Conservation (phyloP, 1,140 invertebrate genomes). For the Aphaenogaster rudis region DNA sequence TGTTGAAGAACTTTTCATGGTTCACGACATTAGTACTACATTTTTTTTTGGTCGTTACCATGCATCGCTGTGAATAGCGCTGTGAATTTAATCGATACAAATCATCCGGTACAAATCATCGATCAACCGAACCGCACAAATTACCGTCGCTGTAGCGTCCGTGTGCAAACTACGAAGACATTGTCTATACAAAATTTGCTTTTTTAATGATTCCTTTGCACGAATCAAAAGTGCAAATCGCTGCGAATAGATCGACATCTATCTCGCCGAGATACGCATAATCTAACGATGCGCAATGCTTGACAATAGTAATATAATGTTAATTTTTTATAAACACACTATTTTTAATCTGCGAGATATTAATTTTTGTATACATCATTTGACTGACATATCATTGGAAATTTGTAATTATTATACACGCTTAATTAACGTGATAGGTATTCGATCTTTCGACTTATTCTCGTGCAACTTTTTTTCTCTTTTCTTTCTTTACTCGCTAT, state of each 20-base stretch:
- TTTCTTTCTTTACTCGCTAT: not conserved
- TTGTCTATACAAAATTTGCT: not conserved
- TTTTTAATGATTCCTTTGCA: constrained; percentile 10
- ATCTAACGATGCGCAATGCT: constrained; percentile 3
- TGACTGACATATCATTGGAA: not conserved
- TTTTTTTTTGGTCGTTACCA: not conserved
- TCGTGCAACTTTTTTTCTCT: constrained; percentile 1
- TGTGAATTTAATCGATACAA: constrained; percentile 28
- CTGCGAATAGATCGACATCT: not conserved
- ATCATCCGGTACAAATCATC: not conserved
- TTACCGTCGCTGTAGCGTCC: not conserved
- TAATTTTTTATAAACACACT: constrained; percentile 15
- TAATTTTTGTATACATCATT: constrained; percentile 6
- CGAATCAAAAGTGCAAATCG: constrained; percentile 4
- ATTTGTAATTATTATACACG: not conserved
- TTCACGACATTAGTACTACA: not conserved
- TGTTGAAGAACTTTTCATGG: constrained; percentile 7
- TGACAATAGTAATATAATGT: constrained; percentile 25
- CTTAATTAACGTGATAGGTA: not conserved
- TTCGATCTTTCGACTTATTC: constrained; percentile 17
- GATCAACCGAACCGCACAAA: constrained; percentile 31
- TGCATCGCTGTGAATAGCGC: constrained; percentile 29
- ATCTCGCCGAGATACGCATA: not conserved
- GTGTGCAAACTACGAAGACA: constrained; percentile 18
- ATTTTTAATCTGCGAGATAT: not conserved